Base-by-base conservation (phyloP, 2,888 invertebrate species). In the Lasioglossum oenotherae region DNA sequence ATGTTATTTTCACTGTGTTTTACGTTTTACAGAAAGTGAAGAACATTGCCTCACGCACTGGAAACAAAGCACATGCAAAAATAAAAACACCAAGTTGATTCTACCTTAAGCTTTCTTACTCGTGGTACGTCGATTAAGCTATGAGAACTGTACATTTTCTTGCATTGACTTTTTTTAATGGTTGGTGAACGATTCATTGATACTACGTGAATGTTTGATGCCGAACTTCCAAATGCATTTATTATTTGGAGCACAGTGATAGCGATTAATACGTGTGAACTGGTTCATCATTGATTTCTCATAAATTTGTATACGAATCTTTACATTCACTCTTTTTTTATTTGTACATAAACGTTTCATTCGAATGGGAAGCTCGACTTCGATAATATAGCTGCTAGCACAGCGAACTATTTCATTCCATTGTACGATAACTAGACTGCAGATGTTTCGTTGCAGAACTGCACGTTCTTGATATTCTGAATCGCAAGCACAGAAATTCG, bases 1-100 rank as follows among this genome's bases (percentile, higher is more conserved):
- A 16, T 27, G 10, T n/a, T 35, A 35, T 35, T 35, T 38, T 49
- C 19, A 19, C 6, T 44, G 23, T 64, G 19, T 44, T 46, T 1
- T 57, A n/a, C 6, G 1, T 41, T 1, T 83, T 86, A n/a, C 87
- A 93, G 93, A 84, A 92, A 93, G 84, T 92, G 90, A 92, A 73
- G 41, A 23, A 44, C 53, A 77, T 74, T n/a, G 75, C 74, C 74
- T n/a, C 46, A 73, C n/a, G 23, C 44, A 82, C 76, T 80, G 78
- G 80, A 83, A 81, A 78, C 84, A 23, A 81, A 87, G 82, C 83
- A 84, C 85, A 87, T 57, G 84, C 31, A 73, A 78, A 90, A 89
- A 85, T 82, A 86, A 87, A 79, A 90, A 92, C 87, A 89, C 81
- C 88, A 88, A 80, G 84, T 77, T 85, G 89, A 86, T 85, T 81